A percentile compares a stretch with the other conserved stretches of the same genome.
Evolutionary conservation across 2,797 vertebrate species (phyloP).

Genomic region (Neoniphon sammara): DNA sequence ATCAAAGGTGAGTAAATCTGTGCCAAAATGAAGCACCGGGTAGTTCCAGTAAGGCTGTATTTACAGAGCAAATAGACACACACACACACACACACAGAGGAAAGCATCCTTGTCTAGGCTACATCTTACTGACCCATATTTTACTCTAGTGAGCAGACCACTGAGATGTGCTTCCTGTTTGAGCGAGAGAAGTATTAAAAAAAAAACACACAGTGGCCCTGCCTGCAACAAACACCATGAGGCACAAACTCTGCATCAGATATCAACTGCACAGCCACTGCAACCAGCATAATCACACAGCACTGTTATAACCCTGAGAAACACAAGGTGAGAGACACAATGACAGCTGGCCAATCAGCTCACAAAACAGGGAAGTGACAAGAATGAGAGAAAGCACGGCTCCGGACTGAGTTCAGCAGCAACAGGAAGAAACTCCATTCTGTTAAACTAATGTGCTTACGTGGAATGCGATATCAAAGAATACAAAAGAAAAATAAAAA

Average conservation of each 20-base stretch:
- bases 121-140: conserved; percentile 28
- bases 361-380: conserved; percentile 70
- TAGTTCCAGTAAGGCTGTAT: conserved; percentile 31
- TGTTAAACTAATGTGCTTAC: conserved; percentile 20
- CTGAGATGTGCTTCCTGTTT: conserved; percentile 43
- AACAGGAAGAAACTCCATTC: conserved; percentile 71
- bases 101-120: conserved; percentile 24
- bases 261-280: background rate
- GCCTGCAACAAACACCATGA: background rate
- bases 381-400: conserved; percentile 33
- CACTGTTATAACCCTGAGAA: background rate
- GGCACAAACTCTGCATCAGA: background rate
- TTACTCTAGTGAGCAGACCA: conserved; percentile 7
- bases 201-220: background rate
- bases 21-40: conserved; percentile 26
- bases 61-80: conserved; percentile 64
- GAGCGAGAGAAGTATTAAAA: conserved; percentile 14
- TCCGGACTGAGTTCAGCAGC: conserved; percentile 44
- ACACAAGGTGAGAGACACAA: conserved; percentile 6
- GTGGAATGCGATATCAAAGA: conserved; percentile 61
- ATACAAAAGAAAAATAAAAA: conserved; percentile 60
- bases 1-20: conserved; percentile 54
- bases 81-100: background rate
- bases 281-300: background rate
- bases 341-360: conserved; percentile 18